phyloP scores from a whole-genome alignment of 2,888 invertebrate genomes.

The Eremobia ochroleuca region DNA sequence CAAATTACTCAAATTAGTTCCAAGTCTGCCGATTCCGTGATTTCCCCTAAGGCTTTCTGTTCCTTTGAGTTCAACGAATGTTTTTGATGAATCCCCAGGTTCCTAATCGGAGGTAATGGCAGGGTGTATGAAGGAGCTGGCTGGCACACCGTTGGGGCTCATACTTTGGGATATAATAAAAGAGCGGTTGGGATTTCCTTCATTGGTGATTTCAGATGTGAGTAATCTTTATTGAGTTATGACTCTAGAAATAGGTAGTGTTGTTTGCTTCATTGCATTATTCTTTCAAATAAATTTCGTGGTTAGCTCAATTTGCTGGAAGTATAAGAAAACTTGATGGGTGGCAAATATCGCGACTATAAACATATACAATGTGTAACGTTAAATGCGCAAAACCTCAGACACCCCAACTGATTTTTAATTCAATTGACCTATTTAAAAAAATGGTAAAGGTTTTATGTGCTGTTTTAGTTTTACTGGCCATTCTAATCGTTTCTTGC shows the following conservation, averaged over 20 bases:
- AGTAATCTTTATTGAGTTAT: constrained; percentile 55
- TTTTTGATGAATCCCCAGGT: constrained; percentile 80
- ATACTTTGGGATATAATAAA: constrained; percentile 89
- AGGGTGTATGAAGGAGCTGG: constrained; percentile 92
- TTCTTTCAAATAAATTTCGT: background rate
- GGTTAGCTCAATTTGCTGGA: background rate
- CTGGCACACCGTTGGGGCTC: constrained; percentile 90
- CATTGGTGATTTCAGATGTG: constrained; percentile 90
- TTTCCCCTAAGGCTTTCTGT: constrained; percentile 47
- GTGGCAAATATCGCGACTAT: too few relatives aligned
- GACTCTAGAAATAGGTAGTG: background rate
- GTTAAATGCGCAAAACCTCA: too few relatives aligned
- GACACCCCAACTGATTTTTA: too few relatives aligned
- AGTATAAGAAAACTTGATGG: too few relatives aligned
- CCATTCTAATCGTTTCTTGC: too few relatives aligned
- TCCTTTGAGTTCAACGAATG: constrained; percentile 27
- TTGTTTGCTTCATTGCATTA: background rate
- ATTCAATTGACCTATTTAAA: too few relatives aligned
- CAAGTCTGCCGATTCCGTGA: constrained; percentile 30
- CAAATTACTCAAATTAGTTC: constrained; percentile 41
- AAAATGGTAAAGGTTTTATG: too few relatives aligned
- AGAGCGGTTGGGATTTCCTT: constrained; percentile 91
- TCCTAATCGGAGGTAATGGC: constrained; percentile 91
- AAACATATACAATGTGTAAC: too few relatives aligned
- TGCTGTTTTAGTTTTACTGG: too few relatives aligned